These are phyloP conservation scores for Liodrosophila aerea DNA, from an alignment of 2,888 invertebrate genomes.

Conservation along the genomic window DNA sequence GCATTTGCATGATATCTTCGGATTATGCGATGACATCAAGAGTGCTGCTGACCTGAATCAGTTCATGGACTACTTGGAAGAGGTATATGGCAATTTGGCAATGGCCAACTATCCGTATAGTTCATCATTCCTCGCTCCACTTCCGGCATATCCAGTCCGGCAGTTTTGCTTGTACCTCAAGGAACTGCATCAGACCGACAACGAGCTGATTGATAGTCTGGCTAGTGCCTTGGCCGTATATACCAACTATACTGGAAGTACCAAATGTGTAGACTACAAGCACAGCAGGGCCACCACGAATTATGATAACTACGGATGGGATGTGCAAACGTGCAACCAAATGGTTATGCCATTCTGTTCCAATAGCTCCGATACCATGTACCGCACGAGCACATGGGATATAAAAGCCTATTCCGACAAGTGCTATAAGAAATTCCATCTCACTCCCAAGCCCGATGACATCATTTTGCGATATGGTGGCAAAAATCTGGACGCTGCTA, in stretches of 20 bases:
- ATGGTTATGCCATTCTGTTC: constrained; percentile 98
- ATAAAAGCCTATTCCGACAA: constrained; percentile 85
- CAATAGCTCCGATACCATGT: constrained; percentile 91
- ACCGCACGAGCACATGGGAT: constrained; percentile 90
- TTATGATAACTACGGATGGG: constrained; percentile 84
- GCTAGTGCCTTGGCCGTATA: constrained; percentile 89
- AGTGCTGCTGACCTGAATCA: constrained; percentile 83
- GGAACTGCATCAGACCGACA: constrained; percentile 41
- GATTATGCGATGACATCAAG: constrained; percentile 88
- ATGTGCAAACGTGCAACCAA: constrained; percentile 95
- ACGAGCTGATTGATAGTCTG: constrained; percentile 83
- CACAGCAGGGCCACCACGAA: constrained; percentile 86
- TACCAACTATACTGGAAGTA: constrained; percentile 90
- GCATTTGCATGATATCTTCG: constrained; percentile 88
- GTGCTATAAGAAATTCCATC: constrained; percentile 88
- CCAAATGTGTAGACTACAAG: constrained; percentile 87
- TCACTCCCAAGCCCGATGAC: constrained; percentile 86
- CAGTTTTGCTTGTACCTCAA: constrained; percentile 85
- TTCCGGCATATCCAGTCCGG: constrained; percentile 93
- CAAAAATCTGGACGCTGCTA: constrained; percentile 86
- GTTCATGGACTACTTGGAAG: constrained; percentile 88
- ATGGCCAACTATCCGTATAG: constrained; percentile 98
- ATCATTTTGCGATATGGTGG: constrained; percentile 92
- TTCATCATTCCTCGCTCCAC: constrained; percentile 89
- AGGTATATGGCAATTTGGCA: constrained; percentile 90